Percentiles rank a stretch among this genome's conserved stretches.
Evolutionary conservation across 2,113 vertebrate genomes (phyloP).

Genomic region (Plotosus lineatus): DNA sequence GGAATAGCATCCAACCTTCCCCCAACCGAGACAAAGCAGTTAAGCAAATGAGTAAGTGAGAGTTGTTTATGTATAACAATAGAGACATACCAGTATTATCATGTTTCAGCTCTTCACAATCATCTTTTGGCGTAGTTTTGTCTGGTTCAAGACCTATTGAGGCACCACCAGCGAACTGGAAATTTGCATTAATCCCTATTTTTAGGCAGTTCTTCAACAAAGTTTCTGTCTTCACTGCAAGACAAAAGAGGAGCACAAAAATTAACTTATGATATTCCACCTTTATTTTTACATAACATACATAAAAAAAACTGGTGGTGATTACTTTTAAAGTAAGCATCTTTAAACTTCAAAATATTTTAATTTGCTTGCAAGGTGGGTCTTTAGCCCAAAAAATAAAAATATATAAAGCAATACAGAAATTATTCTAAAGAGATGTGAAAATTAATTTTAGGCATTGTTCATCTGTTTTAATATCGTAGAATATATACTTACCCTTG

Average conservation of each 20-base stretch:
- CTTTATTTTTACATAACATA: no score
- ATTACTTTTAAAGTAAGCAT: background rate
- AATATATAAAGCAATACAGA: background rate
- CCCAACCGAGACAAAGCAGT: no score
- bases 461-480: background rate
- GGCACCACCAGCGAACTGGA: accelerated
- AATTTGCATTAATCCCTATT: constrained; percentile 39
- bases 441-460: background rate
- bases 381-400: no score
- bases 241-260: background rate
- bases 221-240: constrained; percentile 72
- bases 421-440: background rate
- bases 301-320: no score
- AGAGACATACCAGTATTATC: constrained; percentile 58
- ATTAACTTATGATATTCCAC: background rate
- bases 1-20: no score
- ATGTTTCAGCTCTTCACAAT: constrained; percentile 46
- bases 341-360: background rate
- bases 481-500: constrained; percentile 67
- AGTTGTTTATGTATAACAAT: background rate
- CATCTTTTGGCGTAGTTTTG: accelerated
- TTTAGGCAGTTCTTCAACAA: constrained; percentile 75
- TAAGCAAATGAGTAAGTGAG: no score
- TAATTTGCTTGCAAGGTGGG: background rate
- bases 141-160: accelerated